phyloP scores from a whole-genome alignment of 1,140 invertebrate species.

The Drosophila jambulina region DNA sequence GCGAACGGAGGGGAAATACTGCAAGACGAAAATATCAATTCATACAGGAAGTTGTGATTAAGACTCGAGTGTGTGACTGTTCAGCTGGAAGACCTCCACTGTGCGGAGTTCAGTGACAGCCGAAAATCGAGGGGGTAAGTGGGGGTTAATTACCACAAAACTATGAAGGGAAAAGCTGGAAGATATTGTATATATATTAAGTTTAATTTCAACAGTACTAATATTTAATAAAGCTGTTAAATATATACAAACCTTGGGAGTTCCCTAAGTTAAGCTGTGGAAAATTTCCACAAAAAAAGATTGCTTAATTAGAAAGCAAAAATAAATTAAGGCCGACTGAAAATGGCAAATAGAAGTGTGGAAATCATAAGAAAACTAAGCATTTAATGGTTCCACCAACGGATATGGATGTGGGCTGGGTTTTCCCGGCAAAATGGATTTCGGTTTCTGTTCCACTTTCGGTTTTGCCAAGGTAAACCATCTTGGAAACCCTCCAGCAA shows the following conservation, averaged over 20 bases:
- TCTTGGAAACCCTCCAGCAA: neutral
- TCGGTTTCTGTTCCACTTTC: constrained; percentile 4
- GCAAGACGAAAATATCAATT: constrained; percentile 54
- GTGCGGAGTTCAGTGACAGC: constrained; percentile 22
- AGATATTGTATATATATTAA: too few species aligned
- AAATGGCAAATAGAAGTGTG: constrained; percentile 32
- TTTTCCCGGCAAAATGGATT: constrained; percentile 25
- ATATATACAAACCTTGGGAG: too few species aligned
- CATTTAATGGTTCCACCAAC: too few species aligned
- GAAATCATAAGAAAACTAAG: constrained; percentile 27
- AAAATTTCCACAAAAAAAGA: too few species aligned
- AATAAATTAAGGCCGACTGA: neutral
- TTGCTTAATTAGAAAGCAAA: constrained; percentile 22
- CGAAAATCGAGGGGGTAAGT: neutral
- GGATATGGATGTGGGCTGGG: constrained; percentile 1
- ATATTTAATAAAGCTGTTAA: neutral
- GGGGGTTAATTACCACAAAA: constrained; percentile 10
- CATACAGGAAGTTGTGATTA: constrained; percentile 74
- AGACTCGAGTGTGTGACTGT: constrained; percentile 47
- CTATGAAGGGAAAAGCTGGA: neutral
- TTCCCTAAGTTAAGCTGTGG: too few species aligned
- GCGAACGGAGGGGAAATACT: constrained; percentile 33
- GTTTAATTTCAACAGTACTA: neutral
- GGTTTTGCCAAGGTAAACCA: constrained; percentile 12
- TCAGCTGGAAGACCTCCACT: constrained; percentile 24